Base-by-base conservation (phyloP, 2,797 vertebrate species). In the Perodicticus potto region DNA sequence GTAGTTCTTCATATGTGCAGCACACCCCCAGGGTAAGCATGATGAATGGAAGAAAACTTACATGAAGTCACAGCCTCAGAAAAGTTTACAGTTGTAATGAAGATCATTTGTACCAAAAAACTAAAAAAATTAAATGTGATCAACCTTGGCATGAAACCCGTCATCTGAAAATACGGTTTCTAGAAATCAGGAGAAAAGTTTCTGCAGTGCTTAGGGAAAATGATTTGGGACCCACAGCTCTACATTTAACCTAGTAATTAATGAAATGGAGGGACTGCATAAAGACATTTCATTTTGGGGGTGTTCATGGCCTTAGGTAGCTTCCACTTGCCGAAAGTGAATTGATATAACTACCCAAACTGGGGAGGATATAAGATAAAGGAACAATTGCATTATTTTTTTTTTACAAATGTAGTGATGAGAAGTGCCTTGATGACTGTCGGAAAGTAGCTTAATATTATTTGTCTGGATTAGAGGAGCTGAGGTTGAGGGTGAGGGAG, bases 31-130 rank as follows among this genome's bases (percentile, higher is more conserved):
- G 25, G 27, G 3, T 37, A 82, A 83, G 25, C 4, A 2, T 55
- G 32, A 76, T 20, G 29, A 74, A 29, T 32, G 13, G 7, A 43
- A 32, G 29, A 59, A 27, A 43, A 73, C 2, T 22, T 19, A 57
- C 3, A 19, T 8, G 16, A 43, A 10, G 0, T 70, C 22, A 55
- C 8, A 45, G 32, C 4, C 32, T 86, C 43, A 8, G 53, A 29
- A 86, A 92, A 89, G 74, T 85, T 81, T 45, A 32, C 65, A 80
- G 43, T 78, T 19, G 61, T 70, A 40, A 82, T 63, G 57, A 91
- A 74, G 34, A n/a, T 3, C 29, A 70, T 5, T 82, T 82, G n/a
- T 49, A 14, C 45, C 7, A 86, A 93, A 82, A 29, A 22, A 25
- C 25, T 25, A 61, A 59, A 23, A 12, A 63, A 63, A 63, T 49